These are phyloP conservation scores for Ctenosaura bakeri DNA, from an alignment of 2,797 vertebrate genomes.

Conservation along the genomic window DNA sequence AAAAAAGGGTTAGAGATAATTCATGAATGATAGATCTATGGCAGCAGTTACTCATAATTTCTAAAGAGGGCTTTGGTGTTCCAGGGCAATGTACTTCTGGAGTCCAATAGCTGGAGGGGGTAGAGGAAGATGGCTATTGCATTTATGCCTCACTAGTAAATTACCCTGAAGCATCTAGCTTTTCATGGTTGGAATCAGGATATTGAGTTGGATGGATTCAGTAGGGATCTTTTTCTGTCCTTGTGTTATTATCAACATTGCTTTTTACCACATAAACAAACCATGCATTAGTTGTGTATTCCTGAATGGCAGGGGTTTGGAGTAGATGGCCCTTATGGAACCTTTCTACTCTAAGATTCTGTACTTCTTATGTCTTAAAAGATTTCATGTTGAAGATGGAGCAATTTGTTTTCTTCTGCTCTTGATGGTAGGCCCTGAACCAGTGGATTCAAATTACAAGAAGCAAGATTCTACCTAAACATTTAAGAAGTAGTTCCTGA, in stretches of 20 bases:
- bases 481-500: no score
- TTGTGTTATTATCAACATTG: background rate
- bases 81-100: background rate
- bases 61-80: background rate
- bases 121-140: background rate
- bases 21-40: background rate
- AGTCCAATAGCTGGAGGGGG: background rate
- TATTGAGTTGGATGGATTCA: background rate
- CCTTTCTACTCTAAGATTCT: no score
- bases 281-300: no score
- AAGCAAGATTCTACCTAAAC: no score
- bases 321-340: no score
- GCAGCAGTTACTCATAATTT: background rate
- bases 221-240: no score
- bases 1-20: background rate
- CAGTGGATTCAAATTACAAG: no score
- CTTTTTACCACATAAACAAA: background rate
- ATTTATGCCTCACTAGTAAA: background rate
- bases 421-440: no score
- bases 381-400: no score
- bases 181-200: background rate
- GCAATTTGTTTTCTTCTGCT: no score
- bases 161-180: background rate
- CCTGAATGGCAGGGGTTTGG: no score
- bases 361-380: no score